Conservation (phyloP, 2,797 vertebrate genomes). For the Aldrovandia affinis region DNA sequence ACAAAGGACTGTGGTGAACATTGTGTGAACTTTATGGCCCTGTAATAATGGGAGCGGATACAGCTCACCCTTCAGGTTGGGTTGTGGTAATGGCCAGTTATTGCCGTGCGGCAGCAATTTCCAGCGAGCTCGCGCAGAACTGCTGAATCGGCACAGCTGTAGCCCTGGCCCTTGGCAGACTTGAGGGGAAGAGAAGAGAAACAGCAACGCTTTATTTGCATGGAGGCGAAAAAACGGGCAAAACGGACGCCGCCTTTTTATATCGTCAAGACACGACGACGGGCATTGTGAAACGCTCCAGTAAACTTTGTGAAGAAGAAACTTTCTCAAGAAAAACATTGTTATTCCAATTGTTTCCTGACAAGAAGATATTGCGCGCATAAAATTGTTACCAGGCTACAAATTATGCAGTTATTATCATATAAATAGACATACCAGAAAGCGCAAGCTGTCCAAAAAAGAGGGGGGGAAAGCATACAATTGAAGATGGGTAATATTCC, state of each 20-base stretch:
- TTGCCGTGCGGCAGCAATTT: slow-evolving; percentile 69
- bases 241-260: not conserved
- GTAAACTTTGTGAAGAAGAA: not conserved
- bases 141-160: slow-evolving; percentile 73
- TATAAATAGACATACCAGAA: too few species aligned
- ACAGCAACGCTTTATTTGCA: slow-evolving; percentile 63
- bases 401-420: not conserved
- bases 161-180: slow-evolving; percentile 33
- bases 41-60: slow-evolving; percentile 29
- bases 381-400: too few species aligned
- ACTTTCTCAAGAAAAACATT: not conserved
- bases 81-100: slow-evolving; percentile 55
- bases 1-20: slow-evolving; percentile 39
- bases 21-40: slow-evolving; percentile 30
- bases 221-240: not conserved
- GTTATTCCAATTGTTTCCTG: not conserved
- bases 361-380: too few species aligned
- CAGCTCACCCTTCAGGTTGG: slow-evolving; percentile 29
- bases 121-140: slow-evolving; percentile 66
- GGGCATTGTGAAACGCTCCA: not conserved
- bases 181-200: slow-evolving; percentile 48
- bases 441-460: too few species aligned
- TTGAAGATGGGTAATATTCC: not conserved
- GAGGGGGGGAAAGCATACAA: too few species aligned
- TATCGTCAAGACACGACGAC: not conserved